Conservation (phyloP, 2,888 invertebrate genomes). For the Myopa testacea region DNA sequence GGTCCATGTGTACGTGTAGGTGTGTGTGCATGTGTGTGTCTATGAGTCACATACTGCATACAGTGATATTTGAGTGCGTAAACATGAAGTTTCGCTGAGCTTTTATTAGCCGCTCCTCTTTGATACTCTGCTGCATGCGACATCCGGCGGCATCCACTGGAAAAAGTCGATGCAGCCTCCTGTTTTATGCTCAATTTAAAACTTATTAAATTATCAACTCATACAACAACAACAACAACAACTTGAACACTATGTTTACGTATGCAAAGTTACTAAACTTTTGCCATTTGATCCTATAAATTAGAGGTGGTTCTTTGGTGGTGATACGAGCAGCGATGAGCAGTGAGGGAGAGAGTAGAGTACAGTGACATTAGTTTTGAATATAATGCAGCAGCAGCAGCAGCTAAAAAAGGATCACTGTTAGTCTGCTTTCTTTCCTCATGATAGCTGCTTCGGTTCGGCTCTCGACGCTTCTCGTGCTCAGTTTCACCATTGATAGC, state of each 20-base stretch:
- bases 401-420: too few relatives aligned
- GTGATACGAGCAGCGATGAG: too few relatives aligned
- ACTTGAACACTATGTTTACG: background rate
- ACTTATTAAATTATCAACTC: background rate
- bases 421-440: too few relatives aligned
- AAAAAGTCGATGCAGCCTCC: background rate
- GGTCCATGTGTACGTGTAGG: background rate
- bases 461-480: too few relatives aligned
- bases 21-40: background rate
- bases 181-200: background rate
- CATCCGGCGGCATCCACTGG: too few relatives aligned
- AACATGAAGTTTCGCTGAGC: background rate
- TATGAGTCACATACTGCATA: too few relatives aligned
- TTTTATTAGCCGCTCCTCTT: background rate
- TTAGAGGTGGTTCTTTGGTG: background rate
- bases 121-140: background rate
- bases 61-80: background rate
- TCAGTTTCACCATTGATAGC: background rate
- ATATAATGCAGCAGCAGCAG: too few relatives aligned
- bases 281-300: background rate
- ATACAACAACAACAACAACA: background rate
- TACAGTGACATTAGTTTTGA: too few relatives aligned
- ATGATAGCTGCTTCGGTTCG: too few relatives aligned
- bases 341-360: too few relatives aligned
- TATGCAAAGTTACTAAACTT: background rate